Evolutionary conservation across 2,113 vertebrate species (phyloP).

Genomic region (Ptilonorhynchus violaceus): DNA sequence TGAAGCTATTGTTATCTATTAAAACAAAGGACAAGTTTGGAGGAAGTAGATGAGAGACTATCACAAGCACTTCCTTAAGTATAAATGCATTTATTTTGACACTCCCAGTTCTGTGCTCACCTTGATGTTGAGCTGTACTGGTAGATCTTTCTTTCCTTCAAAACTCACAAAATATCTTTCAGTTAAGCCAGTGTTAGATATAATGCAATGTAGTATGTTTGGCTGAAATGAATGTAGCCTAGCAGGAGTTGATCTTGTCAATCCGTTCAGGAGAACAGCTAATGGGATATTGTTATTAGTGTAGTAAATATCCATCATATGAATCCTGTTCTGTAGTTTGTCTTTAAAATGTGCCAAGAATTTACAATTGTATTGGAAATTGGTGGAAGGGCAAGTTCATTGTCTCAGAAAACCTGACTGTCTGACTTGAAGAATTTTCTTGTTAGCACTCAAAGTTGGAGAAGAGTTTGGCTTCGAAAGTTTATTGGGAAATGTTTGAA

Average conservation of each 20-base stretch:
- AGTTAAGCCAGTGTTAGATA: not conserved
- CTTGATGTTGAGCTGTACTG: not conserved
- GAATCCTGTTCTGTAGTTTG: not conserved
- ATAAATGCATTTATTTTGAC: not conserved
- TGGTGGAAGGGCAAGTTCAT: not conserved
- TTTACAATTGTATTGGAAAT: not conserved
- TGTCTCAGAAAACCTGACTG: not conserved
- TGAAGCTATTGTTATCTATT: not conserved
- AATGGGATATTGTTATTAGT: not conserved
- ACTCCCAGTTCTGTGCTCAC: not conserved
- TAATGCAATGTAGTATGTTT: not conserved
- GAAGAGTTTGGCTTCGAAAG: not conserved
- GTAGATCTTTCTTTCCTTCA: not conserved
- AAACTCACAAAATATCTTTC: not conserved
- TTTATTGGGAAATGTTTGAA: not conserved
- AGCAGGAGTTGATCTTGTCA: not conserved
- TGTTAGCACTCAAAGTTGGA: not conserved
- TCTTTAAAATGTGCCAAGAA: not conserved
- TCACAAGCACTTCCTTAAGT: not conserved
- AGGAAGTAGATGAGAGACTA: not conserved
- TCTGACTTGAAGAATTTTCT: not conserved
- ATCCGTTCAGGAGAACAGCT: not conserved
- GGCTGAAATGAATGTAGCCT: not conserved
- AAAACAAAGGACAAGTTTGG: not conserved
- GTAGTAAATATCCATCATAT: not conserved